A percentile compares a stretch with the other conserved stretches of the same genome.
These are phyloP conservation scores for Achlya flavicornis DNA, from an alignment of 2,888 invertebrate species.

Conservation along the genomic window DNA sequence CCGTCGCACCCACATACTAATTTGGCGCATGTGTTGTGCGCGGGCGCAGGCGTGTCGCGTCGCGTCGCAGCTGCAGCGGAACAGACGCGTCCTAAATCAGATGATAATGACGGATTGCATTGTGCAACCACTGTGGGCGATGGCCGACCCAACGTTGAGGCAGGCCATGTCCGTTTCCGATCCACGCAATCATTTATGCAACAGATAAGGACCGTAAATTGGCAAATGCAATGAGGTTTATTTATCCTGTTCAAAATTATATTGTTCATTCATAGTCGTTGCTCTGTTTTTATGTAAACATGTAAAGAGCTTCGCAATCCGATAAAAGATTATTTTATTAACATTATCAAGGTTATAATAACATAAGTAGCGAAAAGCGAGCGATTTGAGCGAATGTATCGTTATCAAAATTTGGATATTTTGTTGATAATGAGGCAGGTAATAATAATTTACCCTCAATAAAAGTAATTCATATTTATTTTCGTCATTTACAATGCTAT, in stretches of 20 bases:
- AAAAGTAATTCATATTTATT: background rate
- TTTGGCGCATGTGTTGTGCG: conserved; percentile 30
- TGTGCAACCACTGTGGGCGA: conserved; percentile 69
- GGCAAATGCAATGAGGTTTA: conserved; percentile 8
- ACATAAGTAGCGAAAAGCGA: background rate
- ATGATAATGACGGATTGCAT: conserved; percentile 69
- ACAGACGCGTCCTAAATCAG: conserved; percentile 64
- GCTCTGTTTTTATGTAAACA: background rate
- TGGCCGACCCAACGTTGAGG: conserved; percentile 53
- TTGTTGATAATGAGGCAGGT: background rate
- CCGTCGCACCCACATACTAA: conserved; percentile 10
- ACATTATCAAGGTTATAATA: background rate
- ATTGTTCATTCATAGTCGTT: conserved; percentile 1
- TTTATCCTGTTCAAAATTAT: conserved; percentile 18
- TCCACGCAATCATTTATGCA: conserved; percentile 64
- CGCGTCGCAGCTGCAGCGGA: conserved; percentile 63
- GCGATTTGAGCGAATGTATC: background rate
- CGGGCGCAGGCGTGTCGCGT: conserved; percentile 1
- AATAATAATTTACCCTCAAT: background rate
- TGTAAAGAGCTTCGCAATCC: background rate
- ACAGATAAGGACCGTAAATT: conserved; percentile 45
- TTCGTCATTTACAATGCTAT: background rate
- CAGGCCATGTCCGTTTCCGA: conserved; percentile 80
- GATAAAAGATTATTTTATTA: background rate
- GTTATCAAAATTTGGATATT: background rate